Percentiles rank a stretch among this genome's conserved stretches.
Evolutionary conservation across 2,797 vertebrate genomes (phyloP).

Genomic region (Allenopithecus nigroviridis): DNA sequence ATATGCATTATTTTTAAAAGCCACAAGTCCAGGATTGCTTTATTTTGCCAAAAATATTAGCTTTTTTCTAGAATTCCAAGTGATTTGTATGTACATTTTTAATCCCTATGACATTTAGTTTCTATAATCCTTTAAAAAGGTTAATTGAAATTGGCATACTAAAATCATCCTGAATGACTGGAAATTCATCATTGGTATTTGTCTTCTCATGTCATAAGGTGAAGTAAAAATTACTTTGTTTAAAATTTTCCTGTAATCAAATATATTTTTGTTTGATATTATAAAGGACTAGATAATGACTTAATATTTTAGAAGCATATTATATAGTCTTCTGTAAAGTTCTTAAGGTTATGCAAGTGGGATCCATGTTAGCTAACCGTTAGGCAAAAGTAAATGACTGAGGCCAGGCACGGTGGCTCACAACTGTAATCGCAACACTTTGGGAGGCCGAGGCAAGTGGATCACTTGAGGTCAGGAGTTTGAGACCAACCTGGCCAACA

Average conservation of each 20-base stretch:
- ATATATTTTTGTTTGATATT: not conserved
- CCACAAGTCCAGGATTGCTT: not conserved
- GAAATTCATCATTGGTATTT: slow-evolving; percentile 32
- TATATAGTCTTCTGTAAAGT: not conserved
- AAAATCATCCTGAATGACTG: not conserved
- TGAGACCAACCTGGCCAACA: not conserved
- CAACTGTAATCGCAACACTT: not conserved
- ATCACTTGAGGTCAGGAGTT: not conserved
- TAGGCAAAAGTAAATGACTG: not conserved
- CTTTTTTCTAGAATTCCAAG: not conserved
- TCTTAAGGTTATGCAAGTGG: not conserved
- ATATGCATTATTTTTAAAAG: not conserved
- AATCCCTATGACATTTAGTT: not conserved
- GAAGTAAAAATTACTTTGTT: slow-evolving; percentile 18
- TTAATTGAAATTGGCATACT: slow-evolving; percentile 11
- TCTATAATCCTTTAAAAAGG: not conserved
- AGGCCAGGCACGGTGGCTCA: not conserved
- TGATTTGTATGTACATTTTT: not conserved
- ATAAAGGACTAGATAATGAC: not conserved
- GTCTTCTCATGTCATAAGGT: not conserved
- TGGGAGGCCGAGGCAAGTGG: not conserved
- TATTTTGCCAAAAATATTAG: slow-evolving; percentile 24
- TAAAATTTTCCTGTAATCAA: not conserved
- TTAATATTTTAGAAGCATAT: not conserved
- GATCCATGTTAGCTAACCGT: not conserved